Base-by-base conservation (phyloP, 2,797 vertebrate genomes). In the Anniella stebbinsi region DNA sequence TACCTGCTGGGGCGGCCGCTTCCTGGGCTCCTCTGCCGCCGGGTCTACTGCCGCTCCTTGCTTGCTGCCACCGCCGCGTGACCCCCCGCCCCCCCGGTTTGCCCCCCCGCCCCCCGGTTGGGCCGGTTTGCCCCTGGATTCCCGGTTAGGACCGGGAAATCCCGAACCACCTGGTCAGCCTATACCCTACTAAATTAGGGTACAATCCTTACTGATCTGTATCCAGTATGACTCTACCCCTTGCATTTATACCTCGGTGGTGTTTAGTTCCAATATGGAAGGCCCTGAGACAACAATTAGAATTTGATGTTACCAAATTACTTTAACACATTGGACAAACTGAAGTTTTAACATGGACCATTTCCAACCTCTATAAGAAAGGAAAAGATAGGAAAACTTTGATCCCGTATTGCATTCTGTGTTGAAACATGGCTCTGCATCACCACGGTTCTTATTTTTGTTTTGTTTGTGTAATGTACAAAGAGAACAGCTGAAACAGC, bases 211-310 rank as follows among this genome's bases (percentile, higher is more conserved):
- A n/a, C n/a, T n/a, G n/a, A n/a, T n/a, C n/a, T n/a, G n/a, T n/a
- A n/a, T n/a, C n/a, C n/a, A n/a, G n/a, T n/a, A n/a, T n/a, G n/a
- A n/a, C n/a, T n/a, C n/a, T n/a, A n/a, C n/a, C n/a, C n/a, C n/a
- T n/a, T n/a, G n/a, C 23, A 67, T 67, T 67, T 25, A 30, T 30
- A 28, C 66, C n/a, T 66, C 48, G 72, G 17, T 17, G 21, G 60
- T 63, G 60, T 63, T 63, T 63, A 18, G 60, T 30, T 85, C 63
- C 17, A 9, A 23, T 69, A 25, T 45, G 15, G 15, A 33, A 10
- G 45, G 36, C 23, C 38, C 0, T 0, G 1, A 21, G 78, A 45
- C 90, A 2, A 1, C 1, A 54, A 54, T 11, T 9, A 54, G 9
- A 11, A 54, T 5, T 54, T 63, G 1, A 84, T 70, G 45, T 36